Conservation (phyloP, 2,113 vertebrate species). For the Eleginops maclovinus region DNA sequence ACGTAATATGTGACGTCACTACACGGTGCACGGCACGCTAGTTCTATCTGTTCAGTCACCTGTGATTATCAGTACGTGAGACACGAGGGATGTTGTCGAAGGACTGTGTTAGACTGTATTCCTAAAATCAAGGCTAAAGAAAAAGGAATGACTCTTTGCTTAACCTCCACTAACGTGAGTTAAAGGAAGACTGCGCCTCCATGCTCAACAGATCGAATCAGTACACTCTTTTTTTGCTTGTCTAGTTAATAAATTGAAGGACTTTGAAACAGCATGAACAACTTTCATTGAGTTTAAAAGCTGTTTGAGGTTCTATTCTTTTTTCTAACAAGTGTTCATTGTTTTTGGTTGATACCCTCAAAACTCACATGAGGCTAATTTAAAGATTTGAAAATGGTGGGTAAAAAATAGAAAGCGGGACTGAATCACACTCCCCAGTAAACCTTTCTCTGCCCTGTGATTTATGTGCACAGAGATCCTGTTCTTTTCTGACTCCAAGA, state of each 20-base stretch:
- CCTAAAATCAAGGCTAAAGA: no score
- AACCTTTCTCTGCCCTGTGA: constrained; percentile 52
- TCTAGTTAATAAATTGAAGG: no score
- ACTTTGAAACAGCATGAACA: not conserved
- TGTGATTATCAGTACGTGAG: no score
- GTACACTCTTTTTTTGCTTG: not conserved
- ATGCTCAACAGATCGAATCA: not conserved
- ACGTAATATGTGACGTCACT: no score
- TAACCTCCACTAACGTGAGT: no score
- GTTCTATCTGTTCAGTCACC: no score
- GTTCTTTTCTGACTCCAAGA: constrained; percentile 62
- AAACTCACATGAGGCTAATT: constrained; percentile 1
- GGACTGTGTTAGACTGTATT: no score
- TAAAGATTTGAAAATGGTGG: not conserved
- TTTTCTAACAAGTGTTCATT: not conserved
- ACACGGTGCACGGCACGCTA: no score
- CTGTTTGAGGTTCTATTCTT: not conserved
- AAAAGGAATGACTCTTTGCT: no score
- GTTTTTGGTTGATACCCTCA: not conserved
- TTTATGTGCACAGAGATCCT: constrained; percentile 48
- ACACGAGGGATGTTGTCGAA: no score
- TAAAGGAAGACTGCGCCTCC: no score
- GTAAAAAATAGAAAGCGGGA: constrained; percentile 9
- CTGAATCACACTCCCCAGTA: constrained; percentile 35
- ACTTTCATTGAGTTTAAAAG: not conserved